phyloP scores from a whole-genome alignment of 2,113 vertebrate genomes.

The Zosterops borbonicus region DNA sequence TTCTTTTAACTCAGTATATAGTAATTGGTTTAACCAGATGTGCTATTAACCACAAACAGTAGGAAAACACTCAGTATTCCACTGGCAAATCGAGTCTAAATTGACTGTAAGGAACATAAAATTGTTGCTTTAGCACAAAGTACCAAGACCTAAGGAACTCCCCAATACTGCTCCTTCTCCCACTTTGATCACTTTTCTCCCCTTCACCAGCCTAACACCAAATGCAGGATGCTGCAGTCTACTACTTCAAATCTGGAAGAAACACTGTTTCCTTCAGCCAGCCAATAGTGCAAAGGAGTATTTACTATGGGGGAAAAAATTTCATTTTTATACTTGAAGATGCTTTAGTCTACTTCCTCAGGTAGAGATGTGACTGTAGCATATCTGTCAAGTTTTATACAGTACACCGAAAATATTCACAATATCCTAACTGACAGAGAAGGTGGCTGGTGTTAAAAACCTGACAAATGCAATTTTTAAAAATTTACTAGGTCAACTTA shows the following conservation, averaged over 20 bases:
- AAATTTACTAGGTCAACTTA: neutral
- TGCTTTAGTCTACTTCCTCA: neutral
- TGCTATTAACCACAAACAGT: neutral
- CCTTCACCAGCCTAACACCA: neutral
- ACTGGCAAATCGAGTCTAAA: neutral
- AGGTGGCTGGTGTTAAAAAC: neutral
- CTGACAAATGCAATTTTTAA: neutral
- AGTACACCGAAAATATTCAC: neutral
- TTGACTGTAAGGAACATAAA: neutral
- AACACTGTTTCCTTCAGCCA: neutral
- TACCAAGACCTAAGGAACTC: neutral
- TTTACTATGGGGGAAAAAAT: neutral
- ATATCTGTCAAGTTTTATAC: neutral
- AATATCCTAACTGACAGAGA: neutral
- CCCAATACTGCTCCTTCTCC: neutral
- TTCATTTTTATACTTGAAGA: neutral
- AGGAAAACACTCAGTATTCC: neutral
- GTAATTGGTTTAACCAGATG: neutral
- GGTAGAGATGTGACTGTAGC: neutral
- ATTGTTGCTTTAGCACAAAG: neutral
- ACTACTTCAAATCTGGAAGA: neutral
- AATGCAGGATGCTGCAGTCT: rapidly evolving
- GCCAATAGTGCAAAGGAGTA: neutral
- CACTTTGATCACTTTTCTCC: neutral
- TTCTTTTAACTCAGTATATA: neutral